Evolutionary conservation across 2,113 vertebrate genomes (phyloP), one percentile per base, ranked within the genome.

Genomic region (Platysteira castanea): DNA sequence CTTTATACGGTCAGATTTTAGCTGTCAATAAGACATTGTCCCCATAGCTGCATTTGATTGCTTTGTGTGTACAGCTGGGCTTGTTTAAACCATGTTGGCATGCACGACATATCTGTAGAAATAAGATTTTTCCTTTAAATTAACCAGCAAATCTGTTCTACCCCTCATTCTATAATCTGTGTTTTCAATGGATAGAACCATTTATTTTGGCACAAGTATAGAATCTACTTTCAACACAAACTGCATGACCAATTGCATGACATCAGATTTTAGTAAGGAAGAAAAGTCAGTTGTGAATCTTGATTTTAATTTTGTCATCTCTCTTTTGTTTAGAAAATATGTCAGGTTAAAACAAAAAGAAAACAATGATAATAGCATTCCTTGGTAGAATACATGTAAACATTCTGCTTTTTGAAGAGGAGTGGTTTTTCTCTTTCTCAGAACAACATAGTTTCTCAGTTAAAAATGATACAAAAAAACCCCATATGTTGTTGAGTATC

Each of bases 11-110:
- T 73, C 82, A 71, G 27, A 54, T 95, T 94, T 90, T 35, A 83
- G 46, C 59, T 87, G 74, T 88, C 87, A 84, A 11, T 91, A 93
- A 87, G 71, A 53, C 20, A 50, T 54, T 93, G 84, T 82, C 63
- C 67, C 30, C n/a, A 53, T 37, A 60, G 35, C 50, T 70, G 39
- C 50, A 28, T 70, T 90, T 70, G 63, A 74, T 74, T 83, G 17
- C 46, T 87, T 10, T 96, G 95, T 96, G 78, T 96, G 47, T 95
- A 91, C 91, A 96, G 95, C 87, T 96, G 92, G 78, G 67, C 76
- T 90, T 95, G 67, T 70, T 88, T 88, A 93, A 95, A 82, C 63
- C 12, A 9, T 4, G 9, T 44, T 95, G 87, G 64, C 71, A 80
- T 70, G 39, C 2, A 19, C 24, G 61, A 30, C 17, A 7, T 65